Conservation (phyloP, 2,888 invertebrate species). For the Drosophila fungiperda region DNA sequence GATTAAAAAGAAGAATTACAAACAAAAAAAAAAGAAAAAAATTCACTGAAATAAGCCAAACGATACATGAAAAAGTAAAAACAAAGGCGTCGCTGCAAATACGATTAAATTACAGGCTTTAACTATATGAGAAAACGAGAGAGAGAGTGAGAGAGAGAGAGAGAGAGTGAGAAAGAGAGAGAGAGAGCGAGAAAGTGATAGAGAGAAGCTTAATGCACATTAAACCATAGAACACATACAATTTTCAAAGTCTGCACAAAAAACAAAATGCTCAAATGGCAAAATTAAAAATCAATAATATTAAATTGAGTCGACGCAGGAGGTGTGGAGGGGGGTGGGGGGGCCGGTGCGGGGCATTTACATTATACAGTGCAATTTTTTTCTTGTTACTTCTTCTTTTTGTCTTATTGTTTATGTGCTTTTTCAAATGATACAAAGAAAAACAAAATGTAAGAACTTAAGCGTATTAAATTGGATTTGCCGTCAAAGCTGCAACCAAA, state of each 20-base stretch:
- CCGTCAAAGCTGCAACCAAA: slow-evolving; percentile 76
- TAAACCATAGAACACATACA: slow-evolving; percentile 58
- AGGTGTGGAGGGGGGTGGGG: slow-evolving; percentile 5
- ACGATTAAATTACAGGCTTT: slow-evolving; percentile 78
- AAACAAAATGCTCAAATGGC: slow-evolving; percentile 62
- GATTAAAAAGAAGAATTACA: slow-evolving; percentile 47
- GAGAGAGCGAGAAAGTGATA: not conserved
- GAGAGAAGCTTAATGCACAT: slow-evolving; percentile 56
- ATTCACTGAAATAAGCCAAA: slow-evolving; percentile 61
- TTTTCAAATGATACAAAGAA: slow-evolving; percentile 41
- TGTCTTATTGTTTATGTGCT: slow-evolving; percentile 15
- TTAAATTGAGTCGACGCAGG: slow-evolving; percentile 60
- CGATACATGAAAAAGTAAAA: slow-evolving; percentile 37
- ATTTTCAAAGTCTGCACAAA: slow-evolving; percentile 69
- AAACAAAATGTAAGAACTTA: slow-evolving; percentile 79
- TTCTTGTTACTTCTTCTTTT: slow-evolving; percentile 10
- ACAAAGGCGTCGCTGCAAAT: slow-evolving; percentile 74
- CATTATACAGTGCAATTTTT: slow-evolving; percentile 42
- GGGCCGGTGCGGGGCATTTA: slow-evolving; percentile 34
- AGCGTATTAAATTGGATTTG: slow-evolving; percentile 82
- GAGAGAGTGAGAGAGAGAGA: slow-evolving; percentile 7
- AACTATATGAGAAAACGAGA: slow-evolving; percentile 45
- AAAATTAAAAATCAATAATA: slow-evolving; percentile 80
- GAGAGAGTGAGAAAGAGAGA: not conserved
- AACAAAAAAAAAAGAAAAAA: slow-evolving; percentile 44